Conservation (phyloP, 1,140 invertebrate genomes). For the Platyscapa corneri region DNA sequence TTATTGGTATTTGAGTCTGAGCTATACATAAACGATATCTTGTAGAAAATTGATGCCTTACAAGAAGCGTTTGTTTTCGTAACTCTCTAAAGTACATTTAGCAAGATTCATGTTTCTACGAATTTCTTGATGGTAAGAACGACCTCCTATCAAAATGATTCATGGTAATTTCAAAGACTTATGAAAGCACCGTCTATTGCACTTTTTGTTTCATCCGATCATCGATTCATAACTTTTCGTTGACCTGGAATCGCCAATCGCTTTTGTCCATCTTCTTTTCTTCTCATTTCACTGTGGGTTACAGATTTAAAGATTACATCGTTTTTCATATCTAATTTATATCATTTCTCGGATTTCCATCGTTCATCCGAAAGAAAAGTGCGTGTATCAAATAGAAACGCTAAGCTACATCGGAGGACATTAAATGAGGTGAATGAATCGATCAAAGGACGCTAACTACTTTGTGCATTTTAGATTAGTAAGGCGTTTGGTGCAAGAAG, state of each 20-base stretch:
- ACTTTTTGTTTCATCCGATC: no score
- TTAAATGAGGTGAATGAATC: background rate
- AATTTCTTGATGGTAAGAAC: background rate
- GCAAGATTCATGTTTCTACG: conserved; percentile 6
- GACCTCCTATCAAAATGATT: conserved; percentile 10
- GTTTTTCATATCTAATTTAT: background rate
- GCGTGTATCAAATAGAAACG: background rate
- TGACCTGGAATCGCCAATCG: background rate
- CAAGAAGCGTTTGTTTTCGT: background rate
- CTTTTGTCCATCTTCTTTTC: conserved; percentile 21
- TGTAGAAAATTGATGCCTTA: background rate
- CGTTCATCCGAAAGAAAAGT: background rate
- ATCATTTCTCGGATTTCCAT: background rate
- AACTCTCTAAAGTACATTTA: background rate
- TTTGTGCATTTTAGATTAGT: background rate
- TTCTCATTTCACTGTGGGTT: background rate
- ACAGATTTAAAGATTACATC: no score
- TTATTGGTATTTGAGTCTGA: background rate
- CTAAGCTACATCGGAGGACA: background rate
- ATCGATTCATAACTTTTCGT: conserved; percentile 7
- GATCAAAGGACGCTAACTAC: background rate
- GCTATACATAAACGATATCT: background rate
- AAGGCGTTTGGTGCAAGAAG: background rate
- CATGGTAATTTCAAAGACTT: conserved; percentile 16
- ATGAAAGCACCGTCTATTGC: background rate